These are phyloP conservation scores for Ips nitidus DNA, from an alignment of 1,140 invertebrate genomes.

Conservation along the genomic window DNA sequence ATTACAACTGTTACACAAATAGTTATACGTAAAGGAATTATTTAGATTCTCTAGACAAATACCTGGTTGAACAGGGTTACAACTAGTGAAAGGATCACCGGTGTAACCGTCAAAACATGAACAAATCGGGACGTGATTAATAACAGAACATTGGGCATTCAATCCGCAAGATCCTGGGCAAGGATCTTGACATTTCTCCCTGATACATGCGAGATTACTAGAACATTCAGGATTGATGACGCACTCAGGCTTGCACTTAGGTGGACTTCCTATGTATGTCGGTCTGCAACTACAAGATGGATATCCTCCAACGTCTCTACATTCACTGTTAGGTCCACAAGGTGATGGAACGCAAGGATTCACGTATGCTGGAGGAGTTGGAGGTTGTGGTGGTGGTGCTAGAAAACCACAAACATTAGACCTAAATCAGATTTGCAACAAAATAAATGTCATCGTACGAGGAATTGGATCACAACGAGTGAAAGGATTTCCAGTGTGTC, in stretches of 20 bases:
- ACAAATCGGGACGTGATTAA: constrained; percentile 75
- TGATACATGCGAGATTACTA: constrained; percentile 68
- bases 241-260: constrained; percentile 73
- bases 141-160: constrained; percentile 70
- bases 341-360: constrained; percentile 77
- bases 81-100: constrained; percentile 70
- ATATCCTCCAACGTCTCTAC: constrained; percentile 61
- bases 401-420: constrained; percentile 42
- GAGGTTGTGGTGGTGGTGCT: constrained; percentile 49
- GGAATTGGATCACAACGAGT: constrained; percentile 59
- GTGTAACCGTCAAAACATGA: constrained; percentile 63
- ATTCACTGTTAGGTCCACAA: constrained; percentile 79
- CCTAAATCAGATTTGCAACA: constrained; percentile 6
- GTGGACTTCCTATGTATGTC: constrained; percentile 67
- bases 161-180: constrained; percentile 73
- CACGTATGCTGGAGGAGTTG: constrained; percentile 43
- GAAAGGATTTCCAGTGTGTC: constrained; percentile 61
- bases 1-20: constrained; percentile 20
- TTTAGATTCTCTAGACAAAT: not conserved
- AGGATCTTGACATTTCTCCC: constrained; percentile 71
- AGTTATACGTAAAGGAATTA: not conserved
- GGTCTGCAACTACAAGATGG: constrained; percentile 67
- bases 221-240: constrained; percentile 72
- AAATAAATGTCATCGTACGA: constrained; percentile 52
- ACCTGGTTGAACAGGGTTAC: constrained; percentile 48